Base-by-base conservation (phyloP, 2,113 vertebrate species). In the Acinonyx jubatus region DNA sequence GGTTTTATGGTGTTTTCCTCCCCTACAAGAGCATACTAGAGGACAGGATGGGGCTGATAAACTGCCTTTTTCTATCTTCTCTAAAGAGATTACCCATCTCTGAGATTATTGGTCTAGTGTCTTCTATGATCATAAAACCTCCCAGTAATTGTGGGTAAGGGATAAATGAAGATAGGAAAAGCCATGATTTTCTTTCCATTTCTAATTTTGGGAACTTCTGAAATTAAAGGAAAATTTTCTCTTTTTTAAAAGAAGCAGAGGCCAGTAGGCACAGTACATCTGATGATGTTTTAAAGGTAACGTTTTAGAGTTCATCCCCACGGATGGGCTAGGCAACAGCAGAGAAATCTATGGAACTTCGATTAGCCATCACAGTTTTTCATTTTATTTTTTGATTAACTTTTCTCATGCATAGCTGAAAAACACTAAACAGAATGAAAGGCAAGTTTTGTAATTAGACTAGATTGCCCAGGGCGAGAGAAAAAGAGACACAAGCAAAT, bases 321-420 rank as follows among this genome's bases (percentile, higher is more conserved):
- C 90, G 94, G 96, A 97, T 18, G 1, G 6, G 83, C 83, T 81
- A 76, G 50, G 29, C 73, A 93, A 94, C 36, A 85, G 65, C 66
- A 31, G 33, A 97, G 85, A 97, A 98, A 90, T 91, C 84, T 61
- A 83, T 68, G 21, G 89, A 55, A 97, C 45, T 95, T 90, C 41
- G n/a, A 88, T 96, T 86, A 97, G 71, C 48, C 91, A 96, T 93
- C 83, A 79, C 52, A 55, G 95, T 10, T 96, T 97, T 97, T 97
- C 50, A 86, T 97, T 97, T 97, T 96, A 92, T 96, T 98, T 98
- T 98, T 97, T 98, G 89, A 98, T 98, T 98, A 98, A 98, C 63
- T 98, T 98, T 98, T 93, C 90, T 96, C 76, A 95, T 92, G 65
- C 96, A 93, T 96, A 97, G 88, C 69, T 98, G 89, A 93, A 94